Evolutionary conservation across 92 coral and sea anemone species (phyloP).

Genomic region (Siderastrea radians): DNA sequence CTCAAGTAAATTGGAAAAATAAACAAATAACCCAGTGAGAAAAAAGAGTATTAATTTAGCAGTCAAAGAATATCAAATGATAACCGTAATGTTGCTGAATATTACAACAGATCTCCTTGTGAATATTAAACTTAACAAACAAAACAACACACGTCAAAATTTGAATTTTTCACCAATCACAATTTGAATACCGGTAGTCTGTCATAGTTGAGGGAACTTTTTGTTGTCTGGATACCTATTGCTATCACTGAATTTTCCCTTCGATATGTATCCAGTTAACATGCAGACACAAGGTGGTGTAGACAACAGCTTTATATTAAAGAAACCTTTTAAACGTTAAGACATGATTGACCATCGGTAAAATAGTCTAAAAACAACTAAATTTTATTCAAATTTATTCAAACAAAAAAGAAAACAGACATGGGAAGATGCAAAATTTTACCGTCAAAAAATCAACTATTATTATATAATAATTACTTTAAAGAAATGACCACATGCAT

Average conservation of each 20-base stretch:
- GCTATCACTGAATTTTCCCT: neutral
- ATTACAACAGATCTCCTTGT: constrained; percentile 35
- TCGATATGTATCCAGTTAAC: neutral
- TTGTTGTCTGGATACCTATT: constrained; percentile 45
- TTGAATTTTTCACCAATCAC: constrained; percentile 59
- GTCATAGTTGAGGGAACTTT: constrained; percentile 14
- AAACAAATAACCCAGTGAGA: neutral
- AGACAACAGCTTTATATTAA: neutral
- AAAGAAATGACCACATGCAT: neutral
- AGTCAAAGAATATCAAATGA: constrained; percentile 7
- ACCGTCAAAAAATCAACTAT: neutral
- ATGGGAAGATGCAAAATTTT: too few relatives aligned
- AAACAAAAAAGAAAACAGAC: neutral
- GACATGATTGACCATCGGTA: neutral
- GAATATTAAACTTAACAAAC: constrained; percentile 32
- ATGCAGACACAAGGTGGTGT: neutral
- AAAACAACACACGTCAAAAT: constrained; percentile 45
- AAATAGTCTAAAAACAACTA: neutral
- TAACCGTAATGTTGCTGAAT: constrained; percentile 10
- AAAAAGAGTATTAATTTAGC: neutral
- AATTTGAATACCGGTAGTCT: neutral
- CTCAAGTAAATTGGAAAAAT: neutral
- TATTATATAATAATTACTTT: neutral
- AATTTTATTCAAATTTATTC: neutral
- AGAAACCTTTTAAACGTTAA: neutral